Conservation (phyloP, 1,140 invertebrate genomes). For the Ephestia elutella region DNA sequence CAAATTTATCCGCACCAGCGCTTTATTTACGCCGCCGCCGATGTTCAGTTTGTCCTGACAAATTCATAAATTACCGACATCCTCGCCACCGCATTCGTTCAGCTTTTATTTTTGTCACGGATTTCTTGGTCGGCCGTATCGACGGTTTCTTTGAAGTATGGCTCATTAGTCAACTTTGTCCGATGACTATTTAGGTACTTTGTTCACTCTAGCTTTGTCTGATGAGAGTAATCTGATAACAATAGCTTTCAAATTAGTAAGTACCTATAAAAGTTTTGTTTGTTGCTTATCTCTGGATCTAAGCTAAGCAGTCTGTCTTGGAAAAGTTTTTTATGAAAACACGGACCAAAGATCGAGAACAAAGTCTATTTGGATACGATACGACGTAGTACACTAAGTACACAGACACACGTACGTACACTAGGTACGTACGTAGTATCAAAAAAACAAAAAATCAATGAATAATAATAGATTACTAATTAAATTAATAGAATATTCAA, state of each 20-base stretch:
- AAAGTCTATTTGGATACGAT: no score
- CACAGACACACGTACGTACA: no score
- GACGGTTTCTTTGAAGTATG: conserved; percentile 50
- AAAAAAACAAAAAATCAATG: no score
- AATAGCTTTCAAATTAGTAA: background rate
- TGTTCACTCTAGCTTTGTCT: background rate
- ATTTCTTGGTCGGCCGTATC: conserved; percentile 58
- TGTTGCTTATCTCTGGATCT: no score
- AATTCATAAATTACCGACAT: conserved; percentile 74
- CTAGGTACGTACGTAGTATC: no score
- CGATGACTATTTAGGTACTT: conserved; percentile 13
- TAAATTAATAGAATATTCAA: no score
- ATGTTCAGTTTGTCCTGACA: conserved; percentile 71
- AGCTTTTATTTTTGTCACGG: conserved; percentile 63
- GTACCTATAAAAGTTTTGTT: background rate
- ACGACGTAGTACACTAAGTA: no score
- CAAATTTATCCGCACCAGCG: conserved; percentile 67
- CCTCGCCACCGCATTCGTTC: conserved; percentile 55
- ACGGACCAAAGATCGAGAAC: no score
- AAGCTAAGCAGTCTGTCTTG: no score
- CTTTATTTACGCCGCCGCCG: conserved; percentile 68
- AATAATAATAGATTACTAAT: no score
- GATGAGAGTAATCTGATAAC: background rate
- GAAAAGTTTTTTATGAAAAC: no score
- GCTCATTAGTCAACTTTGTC: conserved; percentile 30